Conservation (phyloP, 1,140 invertebrate species). For the Leptinotarsa texana region DNA sequence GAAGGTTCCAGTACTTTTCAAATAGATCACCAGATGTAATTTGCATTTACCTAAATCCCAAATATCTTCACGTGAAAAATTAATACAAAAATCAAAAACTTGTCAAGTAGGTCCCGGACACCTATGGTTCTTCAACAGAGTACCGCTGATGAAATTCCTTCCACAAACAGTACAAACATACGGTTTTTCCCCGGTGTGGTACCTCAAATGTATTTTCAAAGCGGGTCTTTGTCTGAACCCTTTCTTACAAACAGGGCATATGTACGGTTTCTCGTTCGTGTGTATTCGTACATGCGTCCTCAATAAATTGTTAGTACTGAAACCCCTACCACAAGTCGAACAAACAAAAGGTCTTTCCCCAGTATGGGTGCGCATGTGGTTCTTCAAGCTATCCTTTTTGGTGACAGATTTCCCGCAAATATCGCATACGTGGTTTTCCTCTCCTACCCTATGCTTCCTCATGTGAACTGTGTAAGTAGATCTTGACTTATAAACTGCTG, state of each 20-base stretch:
- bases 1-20: no score
- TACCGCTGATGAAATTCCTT: conserved; percentile 61
- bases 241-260: conserved; percentile 58
- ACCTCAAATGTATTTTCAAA: conserved; percentile 58
- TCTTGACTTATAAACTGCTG: conserved; percentile 9
- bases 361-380: conserved; percentile 58
- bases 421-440: conserved; percentile 21
- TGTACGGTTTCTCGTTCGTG: conserved; percentile 55
- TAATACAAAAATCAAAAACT: no score
- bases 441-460: conserved; percentile 13
- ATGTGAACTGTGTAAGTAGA: conserved; percentile 20
- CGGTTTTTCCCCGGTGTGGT: conserved; percentile 73
- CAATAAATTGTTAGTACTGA: conserved; percentile 68
- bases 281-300: conserved; percentile 59
- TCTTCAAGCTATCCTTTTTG: conserved; percentile 53
- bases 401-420: conserved; percentile 58
- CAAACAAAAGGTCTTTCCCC: conserved; percentile 60
- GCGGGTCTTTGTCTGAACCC: conserved; percentile 42
- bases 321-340: conserved; percentile 63
- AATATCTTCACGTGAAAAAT: no score
- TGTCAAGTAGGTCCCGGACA: conserved; percentile 18
- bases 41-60: no score
- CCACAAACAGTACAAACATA: conserved; percentile 61
- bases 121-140: conserved; percentile 20
- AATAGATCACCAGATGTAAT: no score